Evolutionary conservation across 2,113 vertebrate genomes (phyloP).

Genomic region (Lota lota): DNA sequence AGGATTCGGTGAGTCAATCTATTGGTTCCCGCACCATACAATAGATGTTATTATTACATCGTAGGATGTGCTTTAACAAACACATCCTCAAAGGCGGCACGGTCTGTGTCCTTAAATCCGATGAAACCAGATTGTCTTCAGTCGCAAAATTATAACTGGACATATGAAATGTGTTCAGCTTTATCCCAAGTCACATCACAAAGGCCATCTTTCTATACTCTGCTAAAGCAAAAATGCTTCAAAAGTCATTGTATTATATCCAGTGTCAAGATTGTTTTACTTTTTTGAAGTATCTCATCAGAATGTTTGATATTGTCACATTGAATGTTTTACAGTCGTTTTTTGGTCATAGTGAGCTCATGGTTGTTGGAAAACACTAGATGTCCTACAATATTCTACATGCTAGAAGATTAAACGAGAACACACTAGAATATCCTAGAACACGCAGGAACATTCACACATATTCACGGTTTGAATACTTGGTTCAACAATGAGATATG

Average conservation of each 20-base stretch:
- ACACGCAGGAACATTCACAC: slow-evolving; percentile 2
- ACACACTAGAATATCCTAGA: too few species aligned
- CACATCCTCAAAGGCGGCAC: too few species aligned
- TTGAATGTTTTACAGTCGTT: slow-evolving; percentile 18
- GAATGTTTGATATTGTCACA: slow-evolving; percentile 2
- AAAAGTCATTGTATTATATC: neutral
- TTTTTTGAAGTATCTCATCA: neutral
- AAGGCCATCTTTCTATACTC: neutral
- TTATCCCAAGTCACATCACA: neutral
- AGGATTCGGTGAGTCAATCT: neutral
- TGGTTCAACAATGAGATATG: slow-evolving; percentile 43
- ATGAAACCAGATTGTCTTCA: neutral
- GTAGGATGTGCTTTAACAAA: too few species aligned
- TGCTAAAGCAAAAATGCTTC: neutral
- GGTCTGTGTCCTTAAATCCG: too few species aligned
- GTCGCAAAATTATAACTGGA: neutral
- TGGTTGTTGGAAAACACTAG: neutral
- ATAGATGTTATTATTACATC: too few species aligned
- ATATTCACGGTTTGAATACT: neutral
- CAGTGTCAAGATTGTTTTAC: slow-evolving; percentile 9
- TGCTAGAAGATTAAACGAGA: too few species aligned
- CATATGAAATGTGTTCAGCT: neutral
- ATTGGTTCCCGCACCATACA: too few species aligned
- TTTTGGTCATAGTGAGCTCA: neutral
- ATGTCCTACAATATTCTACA: too few species aligned